A percentile compares a stretch with the other conserved stretches of the same genome.
phyloP scores from a whole-genome alignment of 1,140 invertebrate species.

The Diabrotica virgifera region DNA sequence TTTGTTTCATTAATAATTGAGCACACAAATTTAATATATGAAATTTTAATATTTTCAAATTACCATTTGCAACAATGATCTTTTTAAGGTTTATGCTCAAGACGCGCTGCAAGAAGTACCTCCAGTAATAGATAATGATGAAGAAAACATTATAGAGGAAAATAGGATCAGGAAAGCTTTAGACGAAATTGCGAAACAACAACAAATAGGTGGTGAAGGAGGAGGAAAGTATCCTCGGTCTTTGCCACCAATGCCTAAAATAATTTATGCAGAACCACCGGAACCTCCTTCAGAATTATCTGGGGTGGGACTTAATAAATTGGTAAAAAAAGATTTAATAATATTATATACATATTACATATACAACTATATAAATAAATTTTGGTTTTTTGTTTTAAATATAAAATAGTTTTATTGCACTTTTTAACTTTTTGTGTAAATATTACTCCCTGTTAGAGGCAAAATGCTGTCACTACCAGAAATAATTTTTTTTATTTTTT shows the following conservation, averaged over 20 bases:
- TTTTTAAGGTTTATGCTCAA: background rate
- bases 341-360: too few species aligned
- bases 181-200: constrained; percentile 17
- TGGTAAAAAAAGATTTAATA: constrained; percentile 41
- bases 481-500: too few species aligned
- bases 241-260: constrained; percentile 54
- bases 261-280: constrained; percentile 51
- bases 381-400: too few species aligned
- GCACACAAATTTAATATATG: too few species aligned
- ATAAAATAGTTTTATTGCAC: too few species aligned
- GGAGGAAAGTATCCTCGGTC: constrained; percentile 46
- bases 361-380: too few species aligned
- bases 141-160: constrained; percentile 28
- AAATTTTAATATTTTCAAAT: too few species aligned
- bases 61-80: background rate
- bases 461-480: too few species aligned
- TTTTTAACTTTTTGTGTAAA: too few species aligned
- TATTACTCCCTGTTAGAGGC: too few species aligned
- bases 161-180: constrained; percentile 19
- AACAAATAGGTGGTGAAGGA: constrained; percentile 24
- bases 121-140: constrained; percentile 36
- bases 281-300: constrained; percentile 59
- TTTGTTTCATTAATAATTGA: too few species aligned
- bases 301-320: constrained; percentile 65
- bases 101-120: constrained; percentile 31